Evolutionary conservation across 2,113 vertebrate species (phyloP).

Genomic region (Chionodraco myersi): DNA sequence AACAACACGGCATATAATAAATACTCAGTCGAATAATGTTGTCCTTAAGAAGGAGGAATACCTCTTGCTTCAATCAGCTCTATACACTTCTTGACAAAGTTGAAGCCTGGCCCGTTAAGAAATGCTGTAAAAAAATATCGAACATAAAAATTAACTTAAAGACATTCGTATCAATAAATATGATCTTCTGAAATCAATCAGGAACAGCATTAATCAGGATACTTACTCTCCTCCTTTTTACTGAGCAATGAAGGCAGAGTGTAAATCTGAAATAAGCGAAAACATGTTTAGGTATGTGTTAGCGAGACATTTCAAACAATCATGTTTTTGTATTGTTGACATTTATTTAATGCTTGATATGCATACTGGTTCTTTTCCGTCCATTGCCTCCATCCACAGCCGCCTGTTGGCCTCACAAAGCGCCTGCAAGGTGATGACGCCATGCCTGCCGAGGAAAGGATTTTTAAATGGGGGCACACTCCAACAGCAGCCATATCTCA

Average conservation of each 20-base stretch:
- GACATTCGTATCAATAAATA: neutral
- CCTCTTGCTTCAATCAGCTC: slow-evolving; percentile 93
- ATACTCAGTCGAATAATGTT: neutral
- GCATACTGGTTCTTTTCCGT: slow-evolving; percentile 96
- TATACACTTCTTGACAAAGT: slow-evolving; percentile 94
- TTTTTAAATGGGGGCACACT: neutral
- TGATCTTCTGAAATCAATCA: neutral
- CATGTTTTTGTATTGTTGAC: neutral
- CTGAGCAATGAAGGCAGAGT: slow-evolving; percentile 95
- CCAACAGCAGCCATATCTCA: neutral
- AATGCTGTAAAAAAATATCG: slow-evolving; percentile 85
- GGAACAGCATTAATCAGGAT: neutral
- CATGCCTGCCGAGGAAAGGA: slow-evolving; percentile 84
- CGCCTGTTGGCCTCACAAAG: slow-evolving; percentile 94
- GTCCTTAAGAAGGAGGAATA: slow-evolving; percentile 41
- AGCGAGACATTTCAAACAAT: neutral
- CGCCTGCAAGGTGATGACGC: slow-evolving; percentile 95
- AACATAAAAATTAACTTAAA: neutral
- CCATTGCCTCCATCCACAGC: slow-evolving; percentile 98
- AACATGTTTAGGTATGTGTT: neutral
- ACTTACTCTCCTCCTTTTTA: slow-evolving; percentile 99
- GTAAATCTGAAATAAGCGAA: slow-evolving; percentile 88
- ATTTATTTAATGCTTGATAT: neutral
- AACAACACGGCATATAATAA: neutral
- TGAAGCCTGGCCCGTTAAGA: slow-evolving; percentile 95